Evolutionary conservation across 2,888 invertebrate genomes (phyloP).

Genomic region (Athetis lepigone): DNA sequence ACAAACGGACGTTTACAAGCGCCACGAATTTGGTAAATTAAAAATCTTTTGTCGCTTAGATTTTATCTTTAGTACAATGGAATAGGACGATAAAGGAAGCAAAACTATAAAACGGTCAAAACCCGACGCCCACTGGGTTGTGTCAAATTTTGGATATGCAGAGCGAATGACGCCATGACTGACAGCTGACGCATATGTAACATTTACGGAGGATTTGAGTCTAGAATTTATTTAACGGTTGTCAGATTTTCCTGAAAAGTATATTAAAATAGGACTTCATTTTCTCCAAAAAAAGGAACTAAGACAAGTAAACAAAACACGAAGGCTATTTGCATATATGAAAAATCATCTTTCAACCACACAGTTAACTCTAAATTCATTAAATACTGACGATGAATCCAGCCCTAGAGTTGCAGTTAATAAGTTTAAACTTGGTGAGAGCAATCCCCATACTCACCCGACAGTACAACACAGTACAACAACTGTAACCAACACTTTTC

Average conservation of each 20-base stretch:
- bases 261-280: too few species aligned
- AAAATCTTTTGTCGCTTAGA: constrained; percentile 64
- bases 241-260: neutral
- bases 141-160: constrained; percentile 63
- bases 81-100: constrained; percentile 67
- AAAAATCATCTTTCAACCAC: too few species aligned
- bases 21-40: constrained; percentile 61
- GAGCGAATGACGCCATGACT: constrained; percentile 46
- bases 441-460: constrained; percentile 28
- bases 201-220: constrained; percentile 12
- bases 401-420: constrained; percentile 11
- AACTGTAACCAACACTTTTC: constrained; percentile 37
- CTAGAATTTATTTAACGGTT: neutral
- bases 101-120: constrained; percentile 72
- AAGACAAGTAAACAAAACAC: neutral
- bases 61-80: constrained; percentile 66
- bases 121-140: constrained; percentile 64
- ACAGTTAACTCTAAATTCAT: neutral
- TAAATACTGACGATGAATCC: constrained; percentile 1
- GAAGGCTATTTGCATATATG: too few species aligned
- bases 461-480: constrained; percentile 27
- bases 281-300: too few species aligned
- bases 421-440: constrained; percentile 26
- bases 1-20: constrained; percentile 56
- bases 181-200: constrained; percentile 13